A percentile compares a stretch with the other conserved stretches of the same genome.
phyloP scores from a whole-genome alignment of 2,113 vertebrate species.

The Poeciliopsis occidentalis region DNA sequence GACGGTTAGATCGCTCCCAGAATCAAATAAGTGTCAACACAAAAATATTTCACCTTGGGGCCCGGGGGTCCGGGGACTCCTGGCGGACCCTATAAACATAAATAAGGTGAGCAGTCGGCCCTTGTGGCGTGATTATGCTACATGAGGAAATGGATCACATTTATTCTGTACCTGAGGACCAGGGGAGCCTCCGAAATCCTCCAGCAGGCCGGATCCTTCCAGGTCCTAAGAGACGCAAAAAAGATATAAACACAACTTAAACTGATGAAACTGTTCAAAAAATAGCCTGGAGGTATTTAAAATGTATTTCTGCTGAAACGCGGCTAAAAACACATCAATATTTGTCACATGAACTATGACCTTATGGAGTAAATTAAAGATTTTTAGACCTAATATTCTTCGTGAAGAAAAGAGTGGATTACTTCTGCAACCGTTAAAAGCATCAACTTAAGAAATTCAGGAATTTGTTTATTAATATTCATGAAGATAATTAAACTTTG shows the following conservation, averaged over 20 bases:
- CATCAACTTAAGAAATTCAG: no score
- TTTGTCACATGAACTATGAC: neutral
- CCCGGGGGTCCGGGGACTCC: conserved; percentile 76
- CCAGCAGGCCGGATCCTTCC: conserved; percentile 85
- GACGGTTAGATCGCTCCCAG: neutral
- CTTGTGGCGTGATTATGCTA: neutral
- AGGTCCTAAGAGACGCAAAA: conserved; percentile 78
- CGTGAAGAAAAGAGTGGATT: neutral
- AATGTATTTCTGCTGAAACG: neutral
- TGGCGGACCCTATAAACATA: conserved; percentile 65
- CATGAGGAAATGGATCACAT: neutral
- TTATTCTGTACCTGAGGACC: conserved; percentile 76
- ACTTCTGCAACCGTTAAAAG: no score
- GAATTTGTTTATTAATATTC: no score
- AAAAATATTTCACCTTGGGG: conserved; percentile 59
- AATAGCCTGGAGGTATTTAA: neutral
- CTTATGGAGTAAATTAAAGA: neutral
- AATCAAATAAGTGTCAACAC: neutral
- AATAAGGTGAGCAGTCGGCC: accelerated
- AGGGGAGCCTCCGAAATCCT: conserved; percentile 52
- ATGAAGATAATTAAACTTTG: no score
- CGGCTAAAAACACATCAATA: neutral
- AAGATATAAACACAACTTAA: neutral
- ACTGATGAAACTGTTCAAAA: neutral
- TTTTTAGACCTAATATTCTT: neutral